Percentiles rank a stretch among this genome's conserved stretches.
Evolutionary conservation across 2,113 vertebrate species (phyloP).

Genomic region (Cyprinodon brontotheroides): DNA sequence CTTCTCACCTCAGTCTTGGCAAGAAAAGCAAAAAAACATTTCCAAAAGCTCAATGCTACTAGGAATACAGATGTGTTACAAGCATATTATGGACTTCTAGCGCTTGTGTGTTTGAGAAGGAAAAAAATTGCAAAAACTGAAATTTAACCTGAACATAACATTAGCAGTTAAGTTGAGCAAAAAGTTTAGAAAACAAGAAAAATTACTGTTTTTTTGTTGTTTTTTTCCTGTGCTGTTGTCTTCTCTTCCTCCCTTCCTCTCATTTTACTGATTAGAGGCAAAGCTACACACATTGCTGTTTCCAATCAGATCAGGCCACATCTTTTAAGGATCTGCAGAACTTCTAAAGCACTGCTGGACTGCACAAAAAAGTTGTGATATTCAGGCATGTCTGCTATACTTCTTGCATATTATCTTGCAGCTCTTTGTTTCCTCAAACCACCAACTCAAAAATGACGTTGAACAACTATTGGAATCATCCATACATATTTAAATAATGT

Average conservation of each 20-base stretch:
- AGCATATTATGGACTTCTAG: background rate
- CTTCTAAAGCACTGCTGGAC: background rate
- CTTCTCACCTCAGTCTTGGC: background rate
- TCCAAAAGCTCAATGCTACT: background rate
- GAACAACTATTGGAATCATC: background rate
- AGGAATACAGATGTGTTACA: conserved; percentile 1
- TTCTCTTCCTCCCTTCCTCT: background rate
- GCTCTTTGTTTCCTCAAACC: background rate
- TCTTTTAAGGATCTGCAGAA: background rate
- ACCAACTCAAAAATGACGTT: background rate
- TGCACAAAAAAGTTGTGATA: background rate
- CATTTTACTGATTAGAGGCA: background rate
- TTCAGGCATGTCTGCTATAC: background rate
- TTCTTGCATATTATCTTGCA: background rate
- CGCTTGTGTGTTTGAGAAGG: background rate
- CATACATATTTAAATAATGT: background rate
- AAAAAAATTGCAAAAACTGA: background rate
- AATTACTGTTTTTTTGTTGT: conserved; percentile 24
- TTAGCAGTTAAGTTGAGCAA: conserved; percentile 15
- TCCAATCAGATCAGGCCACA: background rate
- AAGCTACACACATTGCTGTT: background rate
- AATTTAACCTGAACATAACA: conserved; percentile 26
- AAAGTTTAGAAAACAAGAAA: conserved; percentile 28
- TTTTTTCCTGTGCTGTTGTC: background rate
- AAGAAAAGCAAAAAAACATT: background rate